Base-by-base conservation (phyloP, 2,888 invertebrate species). In the Synergus japonicus region DNA sequence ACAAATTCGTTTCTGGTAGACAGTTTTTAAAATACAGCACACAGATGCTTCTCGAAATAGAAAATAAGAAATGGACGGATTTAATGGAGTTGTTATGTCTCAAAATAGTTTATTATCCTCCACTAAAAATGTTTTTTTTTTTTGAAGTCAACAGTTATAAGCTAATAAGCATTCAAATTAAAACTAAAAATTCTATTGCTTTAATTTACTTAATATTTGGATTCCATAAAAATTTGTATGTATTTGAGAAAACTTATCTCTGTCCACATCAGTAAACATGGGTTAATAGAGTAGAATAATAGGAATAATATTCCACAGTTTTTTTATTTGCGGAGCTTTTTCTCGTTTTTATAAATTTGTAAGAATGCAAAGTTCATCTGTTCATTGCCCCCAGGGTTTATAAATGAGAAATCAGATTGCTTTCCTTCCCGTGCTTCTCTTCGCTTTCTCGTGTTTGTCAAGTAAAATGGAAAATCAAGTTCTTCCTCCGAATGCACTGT, bases 361-460 rank as follows among this genome's bases (percentile, higher is more conserved):
- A 69, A 69, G 67, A 69, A 69, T 49, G 46, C 67, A 18, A 69
- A 69, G 29, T 69, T 69, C 46, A 22, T 69, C 67, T 69, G 22
- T 22, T 29, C 29, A 49, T 46, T 69, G 46, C 67, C 29, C 67
- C 46, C 29, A 69, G 67, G 46, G 67, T 69, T 69, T 46, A 69
- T 69, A 49, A 69, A 69, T 69, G 67, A 69, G 46, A 69, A 69
- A 69, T 69, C 67, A 69, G 22, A 44, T 69, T 69, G 67, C 67
- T 69, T 69, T 29, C 46, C 44, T 22, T 69, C 22, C 22, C 49
- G 29, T 29, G 44, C 46, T 49, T 69, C 46, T 69, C 29, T 69
- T 69, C 46, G 7, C 46, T 69, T 46, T 69, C 67, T 69, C 46
- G 67, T 49, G 29, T 29, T 67, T 67, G 67, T 67, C 67, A 67